A percentile compares a stretch with the other conserved stretches of the same genome.
phyloP scores from a whole-genome alignment of 2,888 invertebrate species.

The Tigriopus californicus region DNA sequence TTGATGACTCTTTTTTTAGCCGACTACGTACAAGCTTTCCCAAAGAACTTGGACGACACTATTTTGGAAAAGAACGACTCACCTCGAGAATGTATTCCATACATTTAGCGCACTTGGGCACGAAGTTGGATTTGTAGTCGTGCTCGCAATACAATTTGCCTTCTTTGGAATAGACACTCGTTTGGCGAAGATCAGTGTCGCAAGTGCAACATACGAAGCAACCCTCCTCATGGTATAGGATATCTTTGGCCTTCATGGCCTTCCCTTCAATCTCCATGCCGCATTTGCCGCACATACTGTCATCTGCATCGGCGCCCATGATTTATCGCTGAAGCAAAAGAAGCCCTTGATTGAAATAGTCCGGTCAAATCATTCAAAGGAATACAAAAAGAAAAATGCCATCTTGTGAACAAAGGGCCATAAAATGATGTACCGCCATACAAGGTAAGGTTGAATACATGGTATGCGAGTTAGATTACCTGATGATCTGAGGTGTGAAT shows the following conservation, averaged over 20 bases:
- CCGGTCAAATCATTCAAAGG: no score
- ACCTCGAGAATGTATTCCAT: constrained; percentile 10
- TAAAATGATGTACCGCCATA: no score
- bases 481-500: no score
- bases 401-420: no score
- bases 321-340: not conserved
- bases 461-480: no score
- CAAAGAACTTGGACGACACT: no score
- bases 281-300: not conserved
- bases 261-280: not conserved
- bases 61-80: no score
- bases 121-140: constrained; percentile 9
- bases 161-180: constrained; percentile 3
- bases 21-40: no score
- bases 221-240: not conserved
- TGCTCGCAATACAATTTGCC: constrained; percentile 7
- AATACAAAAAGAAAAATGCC: no score
- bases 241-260: constrained; percentile 1
- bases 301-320: not conserved
- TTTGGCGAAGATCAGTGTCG: not conserved
- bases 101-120: constrained; percentile 13
- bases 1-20: no score
- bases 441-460: no score
- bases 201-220: constrained; percentile 1
- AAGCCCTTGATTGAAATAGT: no score